Conservation (phyloP, 1,140 invertebrate genomes). For the Rhyzopertha dominica region DNA sequence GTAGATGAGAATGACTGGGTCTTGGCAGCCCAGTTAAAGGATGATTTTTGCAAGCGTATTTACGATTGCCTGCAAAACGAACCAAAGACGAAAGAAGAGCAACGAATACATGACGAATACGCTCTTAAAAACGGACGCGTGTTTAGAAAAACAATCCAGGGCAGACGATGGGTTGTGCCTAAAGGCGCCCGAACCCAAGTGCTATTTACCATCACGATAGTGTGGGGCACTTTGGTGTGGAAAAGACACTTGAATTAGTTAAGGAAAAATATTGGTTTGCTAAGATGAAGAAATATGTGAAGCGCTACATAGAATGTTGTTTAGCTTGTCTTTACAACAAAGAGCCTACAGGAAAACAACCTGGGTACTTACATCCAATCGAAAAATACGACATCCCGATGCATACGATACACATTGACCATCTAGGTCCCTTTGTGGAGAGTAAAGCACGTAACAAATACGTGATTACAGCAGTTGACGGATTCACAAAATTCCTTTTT, state of each 20-base stretch:
- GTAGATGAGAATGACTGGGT: conserved; percentile 4
- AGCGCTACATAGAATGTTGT: conserved; percentile 20
- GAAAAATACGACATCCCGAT: conserved; percentile 23
- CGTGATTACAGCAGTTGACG: conserved; percentile 17
- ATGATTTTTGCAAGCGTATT: neutral
- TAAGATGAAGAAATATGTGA: neutral
- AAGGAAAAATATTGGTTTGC: neutral
- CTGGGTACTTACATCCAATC: conserved; percentile 35
- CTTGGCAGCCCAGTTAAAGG: neutral
- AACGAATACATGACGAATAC: neutral
- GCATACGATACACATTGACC: conserved; percentile 29
- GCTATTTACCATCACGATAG: neutral
- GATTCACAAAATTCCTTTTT: conserved; percentile 20
- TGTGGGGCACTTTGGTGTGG: neutral
- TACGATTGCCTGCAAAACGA: neutral
- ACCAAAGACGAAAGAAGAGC: neutral
- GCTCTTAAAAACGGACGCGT: neutral
- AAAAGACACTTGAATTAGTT: neutral
- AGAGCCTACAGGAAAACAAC: conserved; percentile 21
- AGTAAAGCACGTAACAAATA: conserved; percentile 21
- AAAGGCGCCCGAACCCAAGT: conserved; percentile 1
- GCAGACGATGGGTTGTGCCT: conserved; percentile 3
- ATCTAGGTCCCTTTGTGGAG: conserved; percentile 30
- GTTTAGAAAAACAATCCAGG: neutral
- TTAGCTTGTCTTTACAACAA: conserved; percentile 24